These are phyloP conservation scores for Aleiodes sp. DNA, from an alignment of 1,140 invertebrate species.

Conservation along the genomic window DNA sequence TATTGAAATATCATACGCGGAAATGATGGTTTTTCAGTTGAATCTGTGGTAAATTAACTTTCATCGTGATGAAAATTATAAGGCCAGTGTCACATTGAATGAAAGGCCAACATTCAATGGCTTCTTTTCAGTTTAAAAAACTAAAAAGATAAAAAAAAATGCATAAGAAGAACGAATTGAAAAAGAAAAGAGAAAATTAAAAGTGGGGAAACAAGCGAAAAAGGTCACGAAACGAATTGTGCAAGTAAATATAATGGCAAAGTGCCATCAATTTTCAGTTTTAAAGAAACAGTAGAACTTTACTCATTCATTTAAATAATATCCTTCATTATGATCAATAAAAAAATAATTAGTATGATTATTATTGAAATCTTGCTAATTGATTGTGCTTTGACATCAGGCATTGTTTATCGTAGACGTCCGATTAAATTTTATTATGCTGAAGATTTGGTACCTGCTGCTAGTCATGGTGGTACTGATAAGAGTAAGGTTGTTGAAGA, in stretches of 20 bases:
- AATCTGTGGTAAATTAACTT: not conserved
- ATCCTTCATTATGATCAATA: not conserved
- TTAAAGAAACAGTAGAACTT: not conserved
- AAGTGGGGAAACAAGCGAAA: not conserved
- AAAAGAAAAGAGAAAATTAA: not conserved
- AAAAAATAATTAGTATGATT: not conserved
- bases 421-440: conserved; percentile 42
- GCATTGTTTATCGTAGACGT: conserved; percentile 33
- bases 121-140: not conserved
- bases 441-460: conserved; percentile 41
- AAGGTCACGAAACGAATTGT: not conserved
- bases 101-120: not conserved
- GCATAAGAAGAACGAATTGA: not conserved
- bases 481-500: conserved; percentile 42
- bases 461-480: conserved; percentile 30
- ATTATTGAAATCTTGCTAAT: not conserved
- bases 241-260: not conserved
- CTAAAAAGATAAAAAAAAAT: not conserved
- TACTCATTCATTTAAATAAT: not conserved
- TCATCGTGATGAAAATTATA: not conserved
- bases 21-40: not conserved
- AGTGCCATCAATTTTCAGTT: not conserved
- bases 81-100: not conserved
- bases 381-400: conserved; percentile 12
- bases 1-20: not conserved